Evolutionary conservation across 2,113 vertebrate species (phyloP).

Genomic region (Osmerus eperlanus): DNA sequence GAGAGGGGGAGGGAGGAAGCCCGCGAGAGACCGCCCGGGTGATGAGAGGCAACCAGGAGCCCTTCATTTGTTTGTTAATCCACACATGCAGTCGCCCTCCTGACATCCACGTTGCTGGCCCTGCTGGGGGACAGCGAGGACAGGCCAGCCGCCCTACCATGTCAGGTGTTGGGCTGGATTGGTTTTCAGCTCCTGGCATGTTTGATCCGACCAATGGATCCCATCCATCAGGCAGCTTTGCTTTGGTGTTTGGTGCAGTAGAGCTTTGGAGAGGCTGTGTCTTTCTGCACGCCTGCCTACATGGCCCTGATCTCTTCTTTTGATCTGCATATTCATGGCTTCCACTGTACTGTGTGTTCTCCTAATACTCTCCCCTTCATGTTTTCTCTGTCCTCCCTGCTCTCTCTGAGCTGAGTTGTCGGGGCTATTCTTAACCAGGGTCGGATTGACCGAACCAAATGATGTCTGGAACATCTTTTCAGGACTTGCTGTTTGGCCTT

Average conservation of each 20-base stretch:
- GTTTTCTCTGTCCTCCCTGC: not conserved
- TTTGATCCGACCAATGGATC: not conserved
- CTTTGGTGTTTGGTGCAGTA: constrained; percentile 4
- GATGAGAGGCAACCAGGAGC: not conserved
- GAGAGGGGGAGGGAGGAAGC: not conserved
- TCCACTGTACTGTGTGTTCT: not conserved
- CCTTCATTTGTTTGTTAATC: not conserved
- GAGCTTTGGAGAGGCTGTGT: too few relatives aligned
- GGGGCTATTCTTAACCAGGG: too few relatives aligned
- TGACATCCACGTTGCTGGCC: too few relatives aligned
- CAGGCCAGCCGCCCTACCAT: not conserved
- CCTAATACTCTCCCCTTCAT: not conserved
- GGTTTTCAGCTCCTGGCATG: not conserved
- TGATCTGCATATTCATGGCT: not conserved
- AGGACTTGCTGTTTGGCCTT: too few relatives aligned
- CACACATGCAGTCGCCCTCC: not conserved
- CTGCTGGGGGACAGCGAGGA: not conserved
- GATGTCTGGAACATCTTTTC: too few relatives aligned
- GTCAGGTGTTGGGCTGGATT: not conserved
- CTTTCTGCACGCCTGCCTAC: not conserved
- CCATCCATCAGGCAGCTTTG: not conserved
- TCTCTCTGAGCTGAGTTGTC: not conserved
- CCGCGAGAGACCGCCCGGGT: not conserved
- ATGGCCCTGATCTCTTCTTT: not conserved
- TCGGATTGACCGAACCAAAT: too few relatives aligned